Base-by-base conservation (phyloP, 2,888 invertebrate genomes). In the Drosophila setosimentum region DNA sequence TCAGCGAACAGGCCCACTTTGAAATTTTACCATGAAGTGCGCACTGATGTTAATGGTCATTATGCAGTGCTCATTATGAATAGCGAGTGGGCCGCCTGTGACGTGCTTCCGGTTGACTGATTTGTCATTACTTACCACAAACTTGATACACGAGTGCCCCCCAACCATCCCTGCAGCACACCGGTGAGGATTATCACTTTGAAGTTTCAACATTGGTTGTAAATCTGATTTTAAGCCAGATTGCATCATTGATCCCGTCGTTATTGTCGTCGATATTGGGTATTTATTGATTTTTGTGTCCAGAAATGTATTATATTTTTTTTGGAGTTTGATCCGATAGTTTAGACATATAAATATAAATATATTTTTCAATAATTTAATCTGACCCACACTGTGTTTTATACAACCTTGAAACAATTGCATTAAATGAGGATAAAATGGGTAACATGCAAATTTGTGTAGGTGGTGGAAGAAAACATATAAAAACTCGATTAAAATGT, bases 91-190 rank as follows among this genome's bases (percentile, higher is more conserved):
- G 74, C 32, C 55, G 80, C 32, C 35, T 59, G 24, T 49, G 78
- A 65, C 64, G 68, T 33, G 81, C 84, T 90, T 85, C 84, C 84
- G 90, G 90, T 83, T 83, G 68, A 55, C 67, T 80, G 70, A 64
- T 35, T 71, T 63, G 35, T 55, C 33, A 57, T 42, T 63, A 42
- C 37, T 61, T 62, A 62, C 55, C 51, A 35, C 51, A 54, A 62
- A 45, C 27, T 71, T 76, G 37, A 64, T 37, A 51, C 24, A 24
- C 35, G 51, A 80, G 55, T 67, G 37, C 18, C 32, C 62, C 13
- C 24, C 45, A 21, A 21, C 13, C 1, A 3, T 21, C 24, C 24
- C 45, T 16, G 3, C 16, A 3, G 0, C 45, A 45, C 21, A 3
- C 13, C 49, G 51, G 6, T 45, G 49, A 60, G 37, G 42, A 49